phyloP scores from a whole-genome alignment of 2,888 invertebrate species.

The Xanthia togata region DNA sequence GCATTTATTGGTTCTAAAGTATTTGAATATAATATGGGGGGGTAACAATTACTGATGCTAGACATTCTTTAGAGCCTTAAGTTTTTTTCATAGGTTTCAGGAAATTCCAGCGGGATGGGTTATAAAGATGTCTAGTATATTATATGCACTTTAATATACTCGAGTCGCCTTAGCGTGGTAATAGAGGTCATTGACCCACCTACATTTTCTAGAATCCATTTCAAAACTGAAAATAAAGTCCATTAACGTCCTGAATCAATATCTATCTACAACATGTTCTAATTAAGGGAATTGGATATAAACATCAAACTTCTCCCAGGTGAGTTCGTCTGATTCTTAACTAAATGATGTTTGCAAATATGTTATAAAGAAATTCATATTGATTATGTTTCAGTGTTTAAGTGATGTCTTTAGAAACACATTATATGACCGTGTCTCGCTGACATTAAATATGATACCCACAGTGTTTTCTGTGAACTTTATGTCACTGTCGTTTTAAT shows the following conservation, averaged over 20 bases:
- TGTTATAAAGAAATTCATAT: neutral
- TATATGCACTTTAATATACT: neutral
- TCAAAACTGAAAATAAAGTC: no score
- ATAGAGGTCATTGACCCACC: no score
- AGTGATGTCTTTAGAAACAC: neutral
- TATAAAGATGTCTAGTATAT: neutral
- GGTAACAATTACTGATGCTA: neutral
- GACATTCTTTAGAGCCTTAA: neutral
- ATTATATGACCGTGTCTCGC: neutral
- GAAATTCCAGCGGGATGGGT: neutral
- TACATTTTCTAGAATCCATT: no score
- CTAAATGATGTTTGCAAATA: neutral
- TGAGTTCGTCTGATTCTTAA: neutral
- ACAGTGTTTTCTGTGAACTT: neutral
- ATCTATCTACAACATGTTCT: no score
- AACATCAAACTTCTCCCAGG: neutral
- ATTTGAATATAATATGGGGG: neutral
- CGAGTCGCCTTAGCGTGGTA: no score
- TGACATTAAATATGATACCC: neutral
- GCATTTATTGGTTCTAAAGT: neutral
- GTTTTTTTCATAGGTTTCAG: neutral
- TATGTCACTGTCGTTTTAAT: neutral
- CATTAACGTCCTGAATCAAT: no score
- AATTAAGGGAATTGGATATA: no score
- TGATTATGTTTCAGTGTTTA: neutral